Conservation (phyloP, 2,888 invertebrate genomes). For the Microctonus hyperodae region DNA sequence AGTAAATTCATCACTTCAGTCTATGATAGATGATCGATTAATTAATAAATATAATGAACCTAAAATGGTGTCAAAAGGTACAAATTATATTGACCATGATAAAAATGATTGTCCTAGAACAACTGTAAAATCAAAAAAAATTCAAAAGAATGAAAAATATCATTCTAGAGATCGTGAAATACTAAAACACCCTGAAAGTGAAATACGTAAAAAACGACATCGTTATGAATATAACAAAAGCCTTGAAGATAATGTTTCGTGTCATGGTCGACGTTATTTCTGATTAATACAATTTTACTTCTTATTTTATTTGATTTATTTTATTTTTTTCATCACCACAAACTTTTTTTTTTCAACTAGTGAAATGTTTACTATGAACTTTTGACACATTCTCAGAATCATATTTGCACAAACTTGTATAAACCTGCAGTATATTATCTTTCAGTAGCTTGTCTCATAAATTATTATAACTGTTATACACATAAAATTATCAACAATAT, state of each 20-base stretch:
- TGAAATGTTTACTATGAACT: neutral
- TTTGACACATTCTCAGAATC: neutral
- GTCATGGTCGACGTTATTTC: neutral
- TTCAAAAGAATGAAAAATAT: neutral
- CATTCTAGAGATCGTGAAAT: neutral
- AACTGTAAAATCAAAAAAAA: neutral
- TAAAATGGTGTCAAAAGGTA: neutral
- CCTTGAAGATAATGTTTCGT: conserved; percentile 6
- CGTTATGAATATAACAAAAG: conserved; percentile 18
- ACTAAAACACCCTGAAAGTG: neutral
- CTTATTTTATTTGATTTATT: no score
- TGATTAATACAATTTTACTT: conserved; percentile 2
- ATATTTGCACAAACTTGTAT: neutral
- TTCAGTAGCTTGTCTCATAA: neutral
- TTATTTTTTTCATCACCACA: neutral
- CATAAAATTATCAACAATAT: neutral
- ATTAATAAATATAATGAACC: neutral
- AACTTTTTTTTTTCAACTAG: neutral
- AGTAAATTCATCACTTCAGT: neutral
- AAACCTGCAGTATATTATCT: neutral
- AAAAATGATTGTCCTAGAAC: neutral
- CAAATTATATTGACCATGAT: neutral
- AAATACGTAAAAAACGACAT: neutral
- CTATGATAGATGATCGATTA: neutral
- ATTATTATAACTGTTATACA: neutral